Conservation (phyloP, 2,797 vertebrate genomes). For the Microctenopoma stevenorrisi region DNA sequence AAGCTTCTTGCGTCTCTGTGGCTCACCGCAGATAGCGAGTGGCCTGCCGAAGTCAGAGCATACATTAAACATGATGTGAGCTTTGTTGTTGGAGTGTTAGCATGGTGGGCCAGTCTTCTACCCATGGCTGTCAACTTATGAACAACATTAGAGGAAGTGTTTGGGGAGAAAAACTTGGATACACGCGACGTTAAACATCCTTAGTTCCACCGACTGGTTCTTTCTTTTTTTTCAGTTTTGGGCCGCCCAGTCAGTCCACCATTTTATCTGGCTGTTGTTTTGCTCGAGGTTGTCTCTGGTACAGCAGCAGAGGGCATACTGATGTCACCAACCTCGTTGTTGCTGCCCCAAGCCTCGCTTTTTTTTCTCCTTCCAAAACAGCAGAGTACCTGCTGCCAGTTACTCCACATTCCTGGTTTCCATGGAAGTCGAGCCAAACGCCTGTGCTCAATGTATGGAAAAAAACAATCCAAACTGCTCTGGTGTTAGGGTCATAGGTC, state of each 20-base stretch:
- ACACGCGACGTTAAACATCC: slow-evolving; percentile 46
- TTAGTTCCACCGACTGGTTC: slow-evolving; percentile 32
- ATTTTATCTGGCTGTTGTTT: slow-evolving; percentile 76
- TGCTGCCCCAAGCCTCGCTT: slow-evolving; percentile 59
- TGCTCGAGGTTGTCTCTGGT: slow-evolving; percentile 56
- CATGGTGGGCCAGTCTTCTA: slow-evolving; percentile 36
- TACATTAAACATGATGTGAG: slow-evolving; percentile 56
- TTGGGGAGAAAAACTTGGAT: slow-evolving; percentile 45
- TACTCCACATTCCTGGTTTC: slow-evolving; percentile 77
- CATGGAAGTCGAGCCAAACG: slow-evolving; percentile 66
- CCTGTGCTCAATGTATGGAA: slow-evolving; percentile 66
- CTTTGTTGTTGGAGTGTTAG: slow-evolving; percentile 69
- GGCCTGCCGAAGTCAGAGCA: slow-evolving; percentile 49
- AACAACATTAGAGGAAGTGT: slow-evolving; percentile 59
- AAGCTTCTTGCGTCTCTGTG: slow-evolving; percentile 42
- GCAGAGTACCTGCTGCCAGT: slow-evolving; percentile 77
- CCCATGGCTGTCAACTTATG: slow-evolving; percentile 59
- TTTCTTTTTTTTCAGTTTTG: slow-evolving; percentile 46
- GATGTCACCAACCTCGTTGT: slow-evolving; percentile 72
- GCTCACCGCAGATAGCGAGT: slow-evolving; percentile 40
- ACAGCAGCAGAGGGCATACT: slow-evolving; percentile 76
- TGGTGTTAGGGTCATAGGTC: slow-evolving; percentile 77
- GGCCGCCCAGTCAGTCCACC: slow-evolving; percentile 71
- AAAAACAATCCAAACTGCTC: slow-evolving; percentile 61
- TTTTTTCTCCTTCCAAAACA: slow-evolving; percentile 70